Conservation (phyloP, 1,140 invertebrate genomes). For the Oedothorax gibbosus region DNA sequence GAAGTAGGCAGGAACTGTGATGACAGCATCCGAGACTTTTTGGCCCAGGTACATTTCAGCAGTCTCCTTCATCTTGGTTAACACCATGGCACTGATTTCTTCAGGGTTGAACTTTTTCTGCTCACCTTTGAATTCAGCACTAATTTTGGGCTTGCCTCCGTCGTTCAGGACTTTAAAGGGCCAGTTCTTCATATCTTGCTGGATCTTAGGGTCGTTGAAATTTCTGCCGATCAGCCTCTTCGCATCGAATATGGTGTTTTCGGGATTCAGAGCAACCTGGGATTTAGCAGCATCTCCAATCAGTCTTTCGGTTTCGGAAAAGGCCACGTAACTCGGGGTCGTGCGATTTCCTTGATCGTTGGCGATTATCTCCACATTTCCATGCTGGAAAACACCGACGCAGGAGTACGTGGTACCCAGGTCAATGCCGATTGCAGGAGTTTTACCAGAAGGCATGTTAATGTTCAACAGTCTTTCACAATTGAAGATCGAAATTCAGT, state of each 20-base stretch:
- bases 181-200: slow-evolving; percentile 97
- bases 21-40: slow-evolving; percentile 63
- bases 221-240: slow-evolving; percentile 91
- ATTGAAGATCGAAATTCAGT: not conserved
- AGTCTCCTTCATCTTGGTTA: slow-evolving; percentile 82
- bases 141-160: slow-evolving; percentile 80
- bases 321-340: slow-evolving; percentile 76
- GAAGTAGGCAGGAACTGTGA: slow-evolving; percentile 76
- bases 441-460: slow-evolving; percentile 70
- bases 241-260: slow-evolving; percentile 71
- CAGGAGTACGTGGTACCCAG: slow-evolving; percentile 73
- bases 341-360: slow-evolving; percentile 93
- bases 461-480: not conserved
- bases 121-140: slow-evolving; percentile 87
- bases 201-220: slow-evolving; percentile 89
- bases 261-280: slow-evolving; percentile 73
- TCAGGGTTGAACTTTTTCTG: slow-evolving; percentile 83
- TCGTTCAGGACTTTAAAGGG: slow-evolving; percentile 92
- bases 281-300: slow-evolving; percentile 98
- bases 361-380: slow-evolving; percentile 74
- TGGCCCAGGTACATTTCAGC: slow-evolving; percentile 68
- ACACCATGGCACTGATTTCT: slow-evolving; percentile 88
- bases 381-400: slow-evolving; percentile 72
- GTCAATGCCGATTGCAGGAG: slow-evolving; percentile 69
- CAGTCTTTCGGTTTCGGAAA: slow-evolving; percentile 78